phyloP scores from a whole-genome alignment of 2,113 vertebrate species.

The Camelus bactrianus region DNA sequence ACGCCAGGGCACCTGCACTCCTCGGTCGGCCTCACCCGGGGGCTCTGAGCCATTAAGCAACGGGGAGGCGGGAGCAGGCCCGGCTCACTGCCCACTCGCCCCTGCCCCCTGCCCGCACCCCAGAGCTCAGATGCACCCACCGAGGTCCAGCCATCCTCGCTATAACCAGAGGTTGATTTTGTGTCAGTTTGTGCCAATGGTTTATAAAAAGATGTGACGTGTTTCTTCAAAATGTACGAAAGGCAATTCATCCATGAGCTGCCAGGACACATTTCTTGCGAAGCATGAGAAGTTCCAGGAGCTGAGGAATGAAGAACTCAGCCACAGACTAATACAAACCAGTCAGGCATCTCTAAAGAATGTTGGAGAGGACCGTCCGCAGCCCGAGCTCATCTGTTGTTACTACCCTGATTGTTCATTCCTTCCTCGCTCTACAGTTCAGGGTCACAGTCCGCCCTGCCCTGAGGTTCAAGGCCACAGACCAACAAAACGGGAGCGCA shows the following conservation, averaged over 20 bases:
- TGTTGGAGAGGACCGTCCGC: background rate
- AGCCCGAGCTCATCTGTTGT: background rate
- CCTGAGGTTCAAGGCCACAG: background rate
- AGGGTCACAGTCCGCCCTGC: background rate
- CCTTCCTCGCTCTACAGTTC: background rate
- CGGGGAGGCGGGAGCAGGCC: background rate
- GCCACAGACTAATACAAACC: background rate
- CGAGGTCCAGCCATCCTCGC: background rate
- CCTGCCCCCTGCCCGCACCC: background rate
- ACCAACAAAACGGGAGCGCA: background rate
- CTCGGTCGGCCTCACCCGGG: background rate
- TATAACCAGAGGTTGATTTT: background rate
- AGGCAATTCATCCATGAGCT: slow-evolving; percentile 8
- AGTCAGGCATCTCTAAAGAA: background rate
- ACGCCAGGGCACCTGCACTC: background rate
- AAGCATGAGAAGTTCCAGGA: slow-evolving; percentile 23
- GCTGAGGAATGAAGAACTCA: slow-evolving; percentile 48
- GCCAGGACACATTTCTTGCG: slow-evolving; percentile 47
- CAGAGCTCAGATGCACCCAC: background rate
- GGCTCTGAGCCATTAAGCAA: background rate
- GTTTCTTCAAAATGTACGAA: slow-evolving; percentile 40
- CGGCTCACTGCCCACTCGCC: background rate
- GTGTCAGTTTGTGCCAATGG: background rate
- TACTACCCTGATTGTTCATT: background rate
- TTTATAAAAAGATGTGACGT: background rate